Evolutionary conservation across 2,888 invertebrate genomes (phyloP).

Genomic region (Automeris io): DNA sequence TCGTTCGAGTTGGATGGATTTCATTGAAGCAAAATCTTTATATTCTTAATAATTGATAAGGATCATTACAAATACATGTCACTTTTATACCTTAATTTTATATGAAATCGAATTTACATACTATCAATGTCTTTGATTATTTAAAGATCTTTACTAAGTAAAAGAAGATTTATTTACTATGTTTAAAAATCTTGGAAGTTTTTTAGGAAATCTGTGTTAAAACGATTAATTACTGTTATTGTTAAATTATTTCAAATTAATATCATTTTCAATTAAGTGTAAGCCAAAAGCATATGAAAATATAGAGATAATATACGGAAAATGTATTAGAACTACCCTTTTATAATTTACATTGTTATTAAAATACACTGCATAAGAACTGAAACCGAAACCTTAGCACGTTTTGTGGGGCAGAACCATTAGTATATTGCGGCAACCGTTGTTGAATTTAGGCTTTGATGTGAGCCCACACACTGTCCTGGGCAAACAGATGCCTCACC

Average conservation of each 20-base stretch:
- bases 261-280: too few species aligned
- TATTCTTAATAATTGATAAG: not conserved
- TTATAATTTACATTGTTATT: not conserved
- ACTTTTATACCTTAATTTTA: too few species aligned
- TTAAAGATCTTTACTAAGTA: too few species aligned
- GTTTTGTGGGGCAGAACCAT: conserved; percentile 1
- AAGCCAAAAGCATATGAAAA: too few species aligned
- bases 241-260: too few species aligned
- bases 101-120: too few species aligned
- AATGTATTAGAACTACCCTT: not conserved
- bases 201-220: too few species aligned
- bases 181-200: too few species aligned
- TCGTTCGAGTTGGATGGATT: not conserved
- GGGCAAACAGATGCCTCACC: conserved; percentile 39
- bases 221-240: too few species aligned
- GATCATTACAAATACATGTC: too few species aligned
- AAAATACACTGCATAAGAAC: not conserved
- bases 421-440: not conserved
- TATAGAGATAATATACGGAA: not conserved
- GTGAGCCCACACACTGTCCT: conserved; percentile 33
- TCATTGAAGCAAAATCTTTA: not conserved
- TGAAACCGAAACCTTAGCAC: not conserved
- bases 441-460: conserved; percentile 35
- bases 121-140: too few species aligned
- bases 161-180: too few species aligned